Evolutionary conservation across 2,113 vertebrate genomes (phyloP).

Genomic region (Aegithalos caudatus): DNA sequence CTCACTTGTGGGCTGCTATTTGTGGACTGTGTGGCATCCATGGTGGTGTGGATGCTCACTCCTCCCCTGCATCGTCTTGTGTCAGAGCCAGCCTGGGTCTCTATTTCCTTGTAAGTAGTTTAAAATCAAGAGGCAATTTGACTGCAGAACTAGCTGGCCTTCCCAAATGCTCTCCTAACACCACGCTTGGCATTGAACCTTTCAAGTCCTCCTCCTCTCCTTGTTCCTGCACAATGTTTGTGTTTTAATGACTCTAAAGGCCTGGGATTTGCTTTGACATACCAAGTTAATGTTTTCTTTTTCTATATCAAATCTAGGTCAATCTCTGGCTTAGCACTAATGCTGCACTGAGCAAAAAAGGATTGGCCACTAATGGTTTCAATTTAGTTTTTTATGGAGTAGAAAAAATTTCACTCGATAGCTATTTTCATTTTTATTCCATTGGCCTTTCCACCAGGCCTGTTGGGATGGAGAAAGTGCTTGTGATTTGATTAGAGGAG

Average conservation of each 20-base stretch:
- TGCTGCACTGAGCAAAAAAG: conserved; percentile 33
- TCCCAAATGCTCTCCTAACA: neutral
- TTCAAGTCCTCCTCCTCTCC: neutral
- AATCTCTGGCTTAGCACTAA: conserved; percentile 54
- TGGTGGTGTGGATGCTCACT: neutral
- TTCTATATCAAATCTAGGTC: conserved; percentile 54
- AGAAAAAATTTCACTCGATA: conserved; percentile 44
- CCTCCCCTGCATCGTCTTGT: neutral
- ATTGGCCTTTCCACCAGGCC: neutral
- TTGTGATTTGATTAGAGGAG: conserved; percentile 4
- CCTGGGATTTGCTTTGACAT: conserved; percentile 54
- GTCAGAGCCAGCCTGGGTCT: neutral
- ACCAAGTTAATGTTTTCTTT: conserved; percentile 49
- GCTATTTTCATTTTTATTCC: conserved; percentile 54
- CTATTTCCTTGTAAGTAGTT: neutral
- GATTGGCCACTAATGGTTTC: conserved; percentile 61
- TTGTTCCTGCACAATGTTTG: conserved; percentile 44
- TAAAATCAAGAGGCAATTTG: neutral
- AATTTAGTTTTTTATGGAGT: conserved; percentile 50
- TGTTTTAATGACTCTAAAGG: conserved; percentile 29
- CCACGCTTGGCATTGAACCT: neutral
- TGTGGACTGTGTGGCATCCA: rapidly evolving
- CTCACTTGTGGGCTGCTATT: neutral
- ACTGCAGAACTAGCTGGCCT: neutral
- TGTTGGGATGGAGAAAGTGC: neutral